Evolutionary conservation across 2,888 invertebrate species (phyloP).

Genomic region (Trichopria drosophilae): DNA sequence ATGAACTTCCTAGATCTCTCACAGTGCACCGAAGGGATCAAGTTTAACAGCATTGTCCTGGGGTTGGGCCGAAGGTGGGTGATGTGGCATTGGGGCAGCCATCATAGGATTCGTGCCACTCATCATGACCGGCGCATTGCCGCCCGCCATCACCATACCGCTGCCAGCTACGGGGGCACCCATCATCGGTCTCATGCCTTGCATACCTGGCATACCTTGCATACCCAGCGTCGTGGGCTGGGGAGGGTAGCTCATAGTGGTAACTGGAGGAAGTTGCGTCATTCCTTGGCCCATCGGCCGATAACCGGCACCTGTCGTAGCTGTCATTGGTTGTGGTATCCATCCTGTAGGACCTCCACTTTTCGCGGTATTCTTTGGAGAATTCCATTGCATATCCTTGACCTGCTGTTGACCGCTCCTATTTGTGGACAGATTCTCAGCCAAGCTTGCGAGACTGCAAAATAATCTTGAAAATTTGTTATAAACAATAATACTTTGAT

Average conservation of each 20-base stretch:
- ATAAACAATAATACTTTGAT: no score
- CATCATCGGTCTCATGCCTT: slow-evolving; percentile 55
- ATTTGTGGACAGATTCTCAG: slow-evolving; percentile 89
- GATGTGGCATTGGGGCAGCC: slow-evolving; percentile 41
- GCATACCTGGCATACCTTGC: slow-evolving; percentile 52
- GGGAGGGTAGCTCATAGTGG: slow-evolving; percentile 51
- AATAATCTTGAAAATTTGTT: no score
- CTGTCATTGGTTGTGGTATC: slow-evolving; percentile 88
- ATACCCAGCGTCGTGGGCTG: slow-evolving; percentile 53
- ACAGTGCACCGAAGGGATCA: slow-evolving; percentile 63
- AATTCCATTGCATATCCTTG: slow-evolving; percentile 88
- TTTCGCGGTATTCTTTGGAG: slow-evolving; percentile 84
- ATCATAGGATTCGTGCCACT: slow-evolving; percentile 42
- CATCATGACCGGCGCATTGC: slow-evolving; percentile 49
- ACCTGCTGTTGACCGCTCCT: slow-evolving; percentile 70
- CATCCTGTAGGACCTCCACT: slow-evolving; percentile 71
- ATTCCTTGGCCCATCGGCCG: slow-evolving; percentile 73
- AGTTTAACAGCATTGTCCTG: slow-evolving; percentile 59
- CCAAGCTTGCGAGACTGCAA: slow-evolving; percentile 89
- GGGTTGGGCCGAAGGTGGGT: slow-evolving; percentile 19
- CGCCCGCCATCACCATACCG: slow-evolving; percentile 29
- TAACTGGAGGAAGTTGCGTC: slow-evolving; percentile 55
- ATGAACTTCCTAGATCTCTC: slow-evolving; percentile 51
- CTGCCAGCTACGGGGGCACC: slow-evolving; percentile 42
- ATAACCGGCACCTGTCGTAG: slow-evolving; percentile 84